Conservation (phyloP, 2,797 vertebrate genomes). For the Gallinago solitaria region DNA sequence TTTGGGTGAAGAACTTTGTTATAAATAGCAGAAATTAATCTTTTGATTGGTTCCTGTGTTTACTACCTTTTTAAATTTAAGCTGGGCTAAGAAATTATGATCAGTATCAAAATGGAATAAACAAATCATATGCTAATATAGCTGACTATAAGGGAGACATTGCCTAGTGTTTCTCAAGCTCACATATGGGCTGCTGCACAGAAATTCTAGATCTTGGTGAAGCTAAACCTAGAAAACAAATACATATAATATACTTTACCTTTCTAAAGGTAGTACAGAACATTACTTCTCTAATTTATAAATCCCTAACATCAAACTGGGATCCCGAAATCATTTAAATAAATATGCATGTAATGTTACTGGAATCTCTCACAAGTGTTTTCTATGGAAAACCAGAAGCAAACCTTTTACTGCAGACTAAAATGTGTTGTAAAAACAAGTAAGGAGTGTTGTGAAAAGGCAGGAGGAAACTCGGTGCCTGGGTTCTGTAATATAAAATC, state of each 20-base stretch:
- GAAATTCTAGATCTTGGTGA: background rate
- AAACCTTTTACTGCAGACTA: background rate
- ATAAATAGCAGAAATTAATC: background rate
- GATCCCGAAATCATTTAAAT: background rate
- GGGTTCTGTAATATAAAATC: background rate
- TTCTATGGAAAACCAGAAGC: background rate
- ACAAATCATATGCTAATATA: background rate
- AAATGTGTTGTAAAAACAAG: background rate
- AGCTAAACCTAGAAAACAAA: background rate
- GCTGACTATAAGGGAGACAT: background rate
- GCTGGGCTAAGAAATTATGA: background rate
- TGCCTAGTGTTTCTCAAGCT: background rate
- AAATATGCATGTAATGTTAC: background rate
- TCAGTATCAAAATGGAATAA: background rate
- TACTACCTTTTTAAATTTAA: background rate
- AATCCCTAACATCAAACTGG: background rate
- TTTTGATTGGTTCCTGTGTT: background rate
- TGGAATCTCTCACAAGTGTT: background rate
- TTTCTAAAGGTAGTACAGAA: background rate
- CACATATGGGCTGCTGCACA: background rate
- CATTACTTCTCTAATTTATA: background rate
- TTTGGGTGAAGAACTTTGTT: background rate
- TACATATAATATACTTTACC: background rate
- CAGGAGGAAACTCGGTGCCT: background rate
- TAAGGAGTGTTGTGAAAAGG: background rate